phyloP scores from a whole-genome alignment of 1,140 invertebrate genomes.

The Zaprionus ornatus region DNA sequence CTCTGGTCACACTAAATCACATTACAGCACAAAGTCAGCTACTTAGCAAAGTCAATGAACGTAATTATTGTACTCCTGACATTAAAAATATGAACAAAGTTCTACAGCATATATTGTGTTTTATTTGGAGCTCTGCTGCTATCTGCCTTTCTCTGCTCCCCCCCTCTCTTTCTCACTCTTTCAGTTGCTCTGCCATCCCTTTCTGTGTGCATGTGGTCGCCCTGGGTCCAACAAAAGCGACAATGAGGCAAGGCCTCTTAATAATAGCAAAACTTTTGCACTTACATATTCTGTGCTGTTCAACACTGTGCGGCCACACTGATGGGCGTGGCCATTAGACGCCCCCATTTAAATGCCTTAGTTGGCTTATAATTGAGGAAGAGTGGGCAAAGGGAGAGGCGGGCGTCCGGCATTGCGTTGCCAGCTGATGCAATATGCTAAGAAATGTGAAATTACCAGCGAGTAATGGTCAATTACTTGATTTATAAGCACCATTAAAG shows the following conservation, averaged over 20 bases:
- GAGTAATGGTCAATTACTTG: conserved; percentile 28
- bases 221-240: conserved; percentile 75
- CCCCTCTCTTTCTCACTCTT: neutral
- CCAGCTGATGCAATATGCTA: conserved; percentile 33
- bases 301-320: conserved; percentile 35
- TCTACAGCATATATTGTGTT: conserved; percentile 71
- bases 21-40: conserved; percentile 76
- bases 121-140: conserved; percentile 48
- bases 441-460: conserved; percentile 22
- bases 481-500: conserved; percentile 41
- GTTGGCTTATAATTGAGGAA: conserved; percentile 43
- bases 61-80: conserved; percentile 80
- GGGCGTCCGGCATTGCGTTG: neutral
- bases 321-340: conserved; percentile 9
- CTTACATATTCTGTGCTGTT: conserved; percentile 59
- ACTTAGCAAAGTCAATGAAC: conserved; percentile 81
- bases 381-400: neutral
- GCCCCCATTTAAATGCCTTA: conserved; percentile 61
- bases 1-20: conserved; percentile 58
- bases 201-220: conserved; percentile 45
- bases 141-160: neutral
- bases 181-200: neutral
- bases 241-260: conserved; percentile 76
- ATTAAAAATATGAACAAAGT: conserved; percentile 82
- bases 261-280: conserved; percentile 79